These are phyloP conservation scores for Molorchus minor DNA, from an alignment of 2,888 invertebrate genomes.

Conservation along the genomic window DNA sequence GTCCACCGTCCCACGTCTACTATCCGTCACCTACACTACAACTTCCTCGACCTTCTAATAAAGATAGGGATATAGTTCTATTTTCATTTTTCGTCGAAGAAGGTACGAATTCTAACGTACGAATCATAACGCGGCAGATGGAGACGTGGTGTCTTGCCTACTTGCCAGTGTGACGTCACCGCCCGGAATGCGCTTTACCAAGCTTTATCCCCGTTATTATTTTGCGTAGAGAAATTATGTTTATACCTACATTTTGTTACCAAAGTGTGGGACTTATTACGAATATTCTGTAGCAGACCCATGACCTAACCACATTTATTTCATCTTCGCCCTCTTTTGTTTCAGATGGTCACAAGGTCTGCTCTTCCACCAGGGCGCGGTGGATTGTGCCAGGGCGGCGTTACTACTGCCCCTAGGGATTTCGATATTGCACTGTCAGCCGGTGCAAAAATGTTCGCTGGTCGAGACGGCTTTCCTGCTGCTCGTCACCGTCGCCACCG, in stretches of 20 bases:
- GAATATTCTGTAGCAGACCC: constrained; percentile 7
- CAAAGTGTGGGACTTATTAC: no score
- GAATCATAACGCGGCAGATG: no score
- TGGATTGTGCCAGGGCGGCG: constrained; percentile 84
- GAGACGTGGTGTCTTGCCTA: no score
- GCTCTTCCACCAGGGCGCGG: constrained; percentile 84
- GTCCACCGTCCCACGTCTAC: no score
- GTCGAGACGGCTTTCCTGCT: constrained; percentile 89
- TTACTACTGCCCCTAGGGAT: constrained; percentile 81
- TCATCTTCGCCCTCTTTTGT: constrained; percentile 38
- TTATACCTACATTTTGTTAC: neutral
- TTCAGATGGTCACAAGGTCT: constrained; percentile 86
- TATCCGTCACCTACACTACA: no score
- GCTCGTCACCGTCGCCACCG: constrained; percentile 88
- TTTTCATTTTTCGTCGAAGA: no score
- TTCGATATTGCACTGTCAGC: constrained; percentile 83
- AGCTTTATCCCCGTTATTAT: neutral
- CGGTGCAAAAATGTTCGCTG: constrained; percentile 85
- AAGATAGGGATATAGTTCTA: no score
- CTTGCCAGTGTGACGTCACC: neutral
- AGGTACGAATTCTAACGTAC: no score
- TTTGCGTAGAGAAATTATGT: neutral
- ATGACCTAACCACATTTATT: constrained; percentile 18
- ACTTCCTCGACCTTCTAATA: no score
- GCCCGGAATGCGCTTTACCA: neutral